Percentiles rank a stretch among this genome's conserved stretches.
phyloP scores from a whole-genome alignment of 2,888 invertebrate species.

The Boloria selene region DNA sequence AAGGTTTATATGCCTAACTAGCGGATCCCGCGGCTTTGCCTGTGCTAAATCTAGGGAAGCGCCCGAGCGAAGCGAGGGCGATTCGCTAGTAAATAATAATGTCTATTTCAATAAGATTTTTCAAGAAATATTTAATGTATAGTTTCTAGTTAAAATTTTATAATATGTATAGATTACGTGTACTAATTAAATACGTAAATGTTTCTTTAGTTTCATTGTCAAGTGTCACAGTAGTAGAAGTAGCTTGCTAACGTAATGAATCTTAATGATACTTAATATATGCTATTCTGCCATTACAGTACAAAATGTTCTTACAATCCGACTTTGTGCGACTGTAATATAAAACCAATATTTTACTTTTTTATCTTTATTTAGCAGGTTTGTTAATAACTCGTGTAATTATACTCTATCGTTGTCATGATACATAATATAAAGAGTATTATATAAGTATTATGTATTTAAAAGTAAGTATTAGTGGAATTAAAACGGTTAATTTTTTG shows the following conservation, averaged over 20 bases:
- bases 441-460: not conserved
- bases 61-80: too few species aligned
- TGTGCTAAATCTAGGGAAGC: too few species aligned
- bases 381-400: conserved; percentile 14
- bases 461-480: too few species aligned
- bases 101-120: too few species aligned
- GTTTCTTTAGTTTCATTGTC: not conserved
- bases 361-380: conserved; percentile 5
- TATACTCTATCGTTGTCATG: not conserved
- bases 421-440: not conserved
- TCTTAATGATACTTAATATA: conserved; percentile 11
- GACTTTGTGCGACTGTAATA: conserved; percentile 10
- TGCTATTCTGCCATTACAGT: conserved; percentile 4
- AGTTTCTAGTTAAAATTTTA: too few species aligned
- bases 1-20: too few species aligned
- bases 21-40: too few species aligned
- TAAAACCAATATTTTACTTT: not conserved
- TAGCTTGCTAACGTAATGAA: not conserved
- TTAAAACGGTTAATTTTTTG: too few species aligned
- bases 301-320: conserved; percentile 1
- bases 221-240: not conserved
- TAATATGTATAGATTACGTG: too few species aligned
- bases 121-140: too few species aligned
- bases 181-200: not conserved
- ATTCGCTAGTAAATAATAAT: too few species aligned